Conservation (phyloP, 2,113 vertebrate species). For the Anhinga anhinga region DNA sequence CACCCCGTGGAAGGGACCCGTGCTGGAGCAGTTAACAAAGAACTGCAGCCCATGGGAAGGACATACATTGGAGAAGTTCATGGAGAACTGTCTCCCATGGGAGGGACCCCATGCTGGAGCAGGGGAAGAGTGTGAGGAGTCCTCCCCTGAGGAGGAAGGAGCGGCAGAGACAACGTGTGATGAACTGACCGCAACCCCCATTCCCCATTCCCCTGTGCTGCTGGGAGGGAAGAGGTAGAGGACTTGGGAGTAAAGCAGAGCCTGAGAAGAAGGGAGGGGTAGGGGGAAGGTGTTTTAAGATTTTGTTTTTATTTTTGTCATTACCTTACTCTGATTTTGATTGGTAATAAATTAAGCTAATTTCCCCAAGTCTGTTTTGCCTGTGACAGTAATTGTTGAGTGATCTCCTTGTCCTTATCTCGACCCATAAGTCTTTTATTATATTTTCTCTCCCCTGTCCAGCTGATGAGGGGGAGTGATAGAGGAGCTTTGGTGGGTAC, state of each 20-base stretch:
- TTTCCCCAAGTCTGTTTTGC: not conserved
- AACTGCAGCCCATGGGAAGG: not conserved
- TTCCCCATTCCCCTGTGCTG: not conserved
- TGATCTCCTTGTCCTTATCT: not conserved
- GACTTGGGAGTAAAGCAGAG: not conserved
- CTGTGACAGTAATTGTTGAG: not conserved
- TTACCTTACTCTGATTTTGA: not conserved
- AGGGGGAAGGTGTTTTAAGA: not conserved
- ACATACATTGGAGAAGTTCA: not conserved
- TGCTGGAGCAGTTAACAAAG: not conserved
- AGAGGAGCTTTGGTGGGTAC: not conserved
- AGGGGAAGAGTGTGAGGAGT: not conserved
- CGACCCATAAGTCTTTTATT: accelerated
- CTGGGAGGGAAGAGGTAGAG: not conserved
- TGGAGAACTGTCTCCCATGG: not conserved
- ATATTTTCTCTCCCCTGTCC: not conserved
- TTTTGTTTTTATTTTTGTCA: not conserved
- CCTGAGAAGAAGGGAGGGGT: accelerated
- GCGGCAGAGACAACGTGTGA: accelerated
- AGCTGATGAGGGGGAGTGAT: not conserved
- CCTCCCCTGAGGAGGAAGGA: not conserved
- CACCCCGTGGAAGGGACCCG: too few relatives aligned
- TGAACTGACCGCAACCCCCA: not conserved
- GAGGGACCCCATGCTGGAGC: not conserved
- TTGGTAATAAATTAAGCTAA: not conserved